These are phyloP conservation scores for Elephas maximus DNA, from an alignment of 2,113 vertebrate species.

Conservation along the genomic window DNA sequence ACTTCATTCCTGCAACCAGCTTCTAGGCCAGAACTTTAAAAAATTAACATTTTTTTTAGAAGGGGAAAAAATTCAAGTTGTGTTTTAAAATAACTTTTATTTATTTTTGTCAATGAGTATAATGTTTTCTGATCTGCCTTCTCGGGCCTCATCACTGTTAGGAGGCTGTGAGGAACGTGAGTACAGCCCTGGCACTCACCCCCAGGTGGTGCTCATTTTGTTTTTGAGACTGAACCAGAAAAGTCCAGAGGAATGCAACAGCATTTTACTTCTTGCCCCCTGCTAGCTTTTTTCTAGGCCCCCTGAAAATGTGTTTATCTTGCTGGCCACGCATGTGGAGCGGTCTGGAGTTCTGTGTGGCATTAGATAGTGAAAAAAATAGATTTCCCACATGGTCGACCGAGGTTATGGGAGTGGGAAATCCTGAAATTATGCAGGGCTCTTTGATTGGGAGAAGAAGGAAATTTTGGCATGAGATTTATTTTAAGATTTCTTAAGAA, in stretches of 20 bases:
- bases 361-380: conserved; percentile 63
- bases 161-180: too few species aligned
- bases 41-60: not conserved
- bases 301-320: conserved; percentile 68
- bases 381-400: conserved; percentile 16
- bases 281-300: conserved; percentile 42
- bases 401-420: conserved; percentile 63
- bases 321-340: conserved; percentile 67
- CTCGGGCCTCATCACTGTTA: not conserved
- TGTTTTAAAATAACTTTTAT: conserved; percentile 11
- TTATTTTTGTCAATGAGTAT: conserved; percentile 4
- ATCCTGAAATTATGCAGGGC: conserved; percentile 28
- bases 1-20: not conserved
- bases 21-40: conserved; percentile 33
- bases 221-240: conserved; percentile 57
- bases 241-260: conserved; percentile 60
- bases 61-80: not conserved
- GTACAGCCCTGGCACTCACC: not conserved
- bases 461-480: conserved; percentile 28
- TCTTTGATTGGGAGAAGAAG: conserved; percentile 48
- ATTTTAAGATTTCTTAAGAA: conserved; percentile 50
- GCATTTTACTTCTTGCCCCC: conserved; percentile 54
- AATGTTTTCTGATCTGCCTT: conserved; percentile 32
- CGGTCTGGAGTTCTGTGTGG: conserved; percentile 58
- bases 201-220: conserved; percentile 18